These are phyloP conservation scores for Lepus europaeus DNA, from an alignment of 2,113 vertebrate species.

Conservation along the genomic window DNA sequence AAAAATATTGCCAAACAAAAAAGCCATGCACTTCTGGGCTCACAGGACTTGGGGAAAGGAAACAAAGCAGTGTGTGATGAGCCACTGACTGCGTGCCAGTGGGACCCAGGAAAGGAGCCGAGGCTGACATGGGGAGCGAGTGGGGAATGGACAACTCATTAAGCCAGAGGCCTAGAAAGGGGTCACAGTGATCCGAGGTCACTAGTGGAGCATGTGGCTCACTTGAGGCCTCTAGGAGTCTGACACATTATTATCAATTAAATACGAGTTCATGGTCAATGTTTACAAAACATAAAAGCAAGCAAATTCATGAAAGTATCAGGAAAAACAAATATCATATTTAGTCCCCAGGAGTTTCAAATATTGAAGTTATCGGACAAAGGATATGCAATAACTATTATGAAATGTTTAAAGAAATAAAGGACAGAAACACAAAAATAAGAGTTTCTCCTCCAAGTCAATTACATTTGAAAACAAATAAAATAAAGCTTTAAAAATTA, in stretches of 20 bases:
- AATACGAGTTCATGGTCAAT: neutral
- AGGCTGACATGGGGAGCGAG: neutral
- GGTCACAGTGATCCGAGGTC: neutral
- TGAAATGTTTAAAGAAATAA: slow-evolving; percentile 1
- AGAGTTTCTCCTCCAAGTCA: neutral
- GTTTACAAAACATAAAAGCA: neutral
- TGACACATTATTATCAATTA: slow-evolving; percentile 26
- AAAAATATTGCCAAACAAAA: neutral
- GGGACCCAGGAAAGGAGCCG: neutral
- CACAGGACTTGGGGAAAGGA: neutral
- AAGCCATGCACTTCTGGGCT: neutral
- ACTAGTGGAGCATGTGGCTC: neutral
- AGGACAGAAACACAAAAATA: neutral
- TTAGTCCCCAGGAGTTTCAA: neutral
- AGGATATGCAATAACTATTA: slow-evolving; percentile 5
- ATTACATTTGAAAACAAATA: slow-evolving; percentile 6
- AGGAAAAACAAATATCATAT: neutral
- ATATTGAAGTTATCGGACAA: slow-evolving; percentile 6
- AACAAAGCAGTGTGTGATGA: neutral
- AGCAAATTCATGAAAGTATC: neutral
- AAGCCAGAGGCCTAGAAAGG: neutral
- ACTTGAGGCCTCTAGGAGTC: neutral
- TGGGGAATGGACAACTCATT: neutral
- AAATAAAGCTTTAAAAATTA: neutral
- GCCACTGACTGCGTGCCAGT: neutral